These are phyloP conservation scores for Margarornis squamiger DNA, from an alignment of 2,797 vertebrate species.

Conservation along the genomic window DNA sequence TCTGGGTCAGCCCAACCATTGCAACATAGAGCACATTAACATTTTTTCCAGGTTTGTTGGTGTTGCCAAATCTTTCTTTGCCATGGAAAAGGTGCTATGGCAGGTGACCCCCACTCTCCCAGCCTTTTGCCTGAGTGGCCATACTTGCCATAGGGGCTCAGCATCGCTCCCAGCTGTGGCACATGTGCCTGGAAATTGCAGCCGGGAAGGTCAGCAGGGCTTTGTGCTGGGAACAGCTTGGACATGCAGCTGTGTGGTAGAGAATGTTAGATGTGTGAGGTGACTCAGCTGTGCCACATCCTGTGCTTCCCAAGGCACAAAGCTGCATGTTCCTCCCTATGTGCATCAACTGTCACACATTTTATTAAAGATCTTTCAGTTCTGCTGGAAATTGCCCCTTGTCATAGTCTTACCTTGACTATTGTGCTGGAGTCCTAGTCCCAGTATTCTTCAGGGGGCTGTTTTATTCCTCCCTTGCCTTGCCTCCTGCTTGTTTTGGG, in stretches of 20 bases:
- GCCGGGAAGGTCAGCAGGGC: rapidly evolving
- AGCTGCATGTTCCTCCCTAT: not conserved
- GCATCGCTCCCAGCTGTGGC: rapidly evolving
- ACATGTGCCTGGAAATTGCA: rapidly evolving
- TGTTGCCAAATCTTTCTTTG: not conserved
- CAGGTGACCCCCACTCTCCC: not conserved
- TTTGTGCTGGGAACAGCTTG: not conserved
- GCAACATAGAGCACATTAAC: not conserved
- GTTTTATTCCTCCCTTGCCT: not conserved
- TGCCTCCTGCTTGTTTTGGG: not conserved
- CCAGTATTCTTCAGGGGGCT: not conserved
- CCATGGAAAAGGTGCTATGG: not conserved
- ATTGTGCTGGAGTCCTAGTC: not conserved
- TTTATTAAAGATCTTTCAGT: not conserved
- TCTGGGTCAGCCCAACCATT: not conserved
- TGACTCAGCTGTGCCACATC: not conserved
- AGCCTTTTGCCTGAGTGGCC: not conserved
- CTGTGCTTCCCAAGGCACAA: not conserved
- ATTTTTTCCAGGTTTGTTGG: not conserved
- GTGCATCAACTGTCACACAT: rapidly evolving
- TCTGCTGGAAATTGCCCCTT: not conserved
- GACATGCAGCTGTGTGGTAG: rapidly evolving
- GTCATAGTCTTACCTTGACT: rapidly evolving
- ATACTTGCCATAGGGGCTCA: rapidly evolving
- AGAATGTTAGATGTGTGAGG: not conserved